These are phyloP conservation scores for Crypturellus undulatus DNA, from an alignment of 2,113 vertebrate species.

Conservation along the genomic window DNA sequence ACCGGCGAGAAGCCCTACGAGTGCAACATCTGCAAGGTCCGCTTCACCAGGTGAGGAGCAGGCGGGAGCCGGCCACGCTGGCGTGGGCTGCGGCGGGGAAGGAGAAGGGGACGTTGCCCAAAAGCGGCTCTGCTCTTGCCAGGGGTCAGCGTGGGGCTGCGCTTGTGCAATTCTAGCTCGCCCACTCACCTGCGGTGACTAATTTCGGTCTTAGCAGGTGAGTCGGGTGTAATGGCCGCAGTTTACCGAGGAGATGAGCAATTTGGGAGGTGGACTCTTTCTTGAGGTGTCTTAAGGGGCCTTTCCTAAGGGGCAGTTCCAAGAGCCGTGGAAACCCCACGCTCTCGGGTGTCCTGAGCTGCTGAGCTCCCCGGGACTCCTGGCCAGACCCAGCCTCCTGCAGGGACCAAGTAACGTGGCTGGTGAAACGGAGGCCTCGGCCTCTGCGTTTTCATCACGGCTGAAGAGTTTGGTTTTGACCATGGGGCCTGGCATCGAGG, in stretches of 20 bases:
- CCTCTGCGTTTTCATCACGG: accelerated
- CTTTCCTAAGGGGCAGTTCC: not conserved
- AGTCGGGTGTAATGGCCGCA: not conserved
- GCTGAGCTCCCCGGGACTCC: conserved; percentile 13
- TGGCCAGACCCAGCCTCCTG: not conserved
- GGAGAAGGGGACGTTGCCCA: not conserved
- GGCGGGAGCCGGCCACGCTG: conserved; percentile 1
- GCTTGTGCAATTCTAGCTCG: not conserved
- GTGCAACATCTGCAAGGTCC: conserved; percentile 92
- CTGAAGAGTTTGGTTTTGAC: not conserved
- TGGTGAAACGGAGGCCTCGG: not conserved
- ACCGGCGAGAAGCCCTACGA: conserved; percentile 91
- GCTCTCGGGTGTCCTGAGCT: accelerated
- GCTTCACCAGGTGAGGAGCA: conserved; percentile 86
- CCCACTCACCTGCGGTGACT: not conserved
- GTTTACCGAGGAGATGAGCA: not conserved
- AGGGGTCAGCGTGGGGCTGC: not conserved
- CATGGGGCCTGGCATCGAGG: accelerated
- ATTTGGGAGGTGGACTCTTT: not conserved
- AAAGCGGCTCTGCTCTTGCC: not conserved
- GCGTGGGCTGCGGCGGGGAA: not conserved
- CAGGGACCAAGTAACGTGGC: accelerated
- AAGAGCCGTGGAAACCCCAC: not conserved
- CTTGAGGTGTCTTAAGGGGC: not conserved
- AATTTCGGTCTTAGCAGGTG: accelerated